Evolutionary conservation across 1,140 invertebrate genomes (phyloP), one percentile per base, ranked within the genome.

Genomic region (Calycopis cecrops): DNA sequence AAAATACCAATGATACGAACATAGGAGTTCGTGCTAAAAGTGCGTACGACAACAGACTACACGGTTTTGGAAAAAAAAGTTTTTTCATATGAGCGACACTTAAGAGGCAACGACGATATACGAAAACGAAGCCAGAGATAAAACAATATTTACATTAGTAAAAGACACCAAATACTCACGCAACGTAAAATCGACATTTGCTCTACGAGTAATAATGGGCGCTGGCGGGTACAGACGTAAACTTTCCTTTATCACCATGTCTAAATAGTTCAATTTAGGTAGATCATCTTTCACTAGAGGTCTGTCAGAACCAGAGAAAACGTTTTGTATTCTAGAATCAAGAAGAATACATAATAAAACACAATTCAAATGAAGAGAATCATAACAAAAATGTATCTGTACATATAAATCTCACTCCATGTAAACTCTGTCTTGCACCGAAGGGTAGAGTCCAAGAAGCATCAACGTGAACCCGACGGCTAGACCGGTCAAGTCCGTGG

Each of bases 171-270:
- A 9, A 9, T 37, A 10, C 35, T 6, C n/a, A 37, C 35, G 35
- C 10, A 37, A 10, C 3, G 35, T 37, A 10, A 37, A 9, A 37
- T 37, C 35, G 3, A 3, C n/a, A 9, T 11, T 3, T 10, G n/a
- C 35, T 6, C 35, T 50, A 9, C 48, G 21, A 6, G 28, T 33
- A 4, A 50, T 34, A 34, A 50, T 9, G 1, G 48, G 48, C 4
- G 28, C 48, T 12, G 48, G 33, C 3, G 48, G 48, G 33, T n/a
- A 50, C 8, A 50, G 33, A 11, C 48, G 48, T 14, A 50, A 35
- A 28, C 28, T 50, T 28, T 50, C 48, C 28, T 50, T 28, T 34
- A 50, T 50, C 12, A 50, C 48, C 12, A 21, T 50, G 12, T n/a
- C n/a, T n/a, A n/a, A n/a, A n/a, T n/a, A n/a, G n/a, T n/a, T n/a